Base-by-base conservation (phyloP, 2,113 vertebrate species). In the Seriola quinqueradiata region DNA sequence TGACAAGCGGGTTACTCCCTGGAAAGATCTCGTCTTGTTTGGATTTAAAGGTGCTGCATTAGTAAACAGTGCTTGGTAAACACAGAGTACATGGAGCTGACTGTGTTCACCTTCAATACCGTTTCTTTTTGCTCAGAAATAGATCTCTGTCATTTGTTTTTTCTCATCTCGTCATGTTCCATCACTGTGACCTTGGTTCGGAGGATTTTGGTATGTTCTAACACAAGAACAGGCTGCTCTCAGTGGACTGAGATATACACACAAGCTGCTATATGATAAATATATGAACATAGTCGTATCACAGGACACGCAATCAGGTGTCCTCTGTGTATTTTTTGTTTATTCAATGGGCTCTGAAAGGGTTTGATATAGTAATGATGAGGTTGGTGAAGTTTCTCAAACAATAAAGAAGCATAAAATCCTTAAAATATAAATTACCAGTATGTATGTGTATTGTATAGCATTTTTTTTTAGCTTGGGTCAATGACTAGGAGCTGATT, bases 131-230 rank as follows among this genome's bases (percentile, higher is more conserved):
- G 72, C 74, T 69, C 60, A 85, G 80, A 76, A 86, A 86, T 76
- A 75, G 63, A 89, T 88, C 81, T 83, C 16, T 86, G 75, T 92
- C 89, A 90, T 83, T 90, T 79, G 87, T 17, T 79, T 60, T 87
- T 83, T 72, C 68, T 84, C 68, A 38, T 79, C 81, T 82, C 85
- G 50, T 92, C 84, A 86, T 65, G 60, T 85, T 86, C 72, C 70
- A 72, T 91, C 76, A 64, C 54, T 7, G 70, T 54, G 67, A 44
- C 78, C 82, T 87, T 93, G 74, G 68, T 70, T 70, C 72, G 82
- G 83, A 90, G 84, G 83, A 71, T 68, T 89, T 83, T 70, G 58
- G 32, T 72, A 21, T 88, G 77, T 90, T 67, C 79, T 75, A 55
- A 76, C 23, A 80, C 84, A 77, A 81, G 78, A 57, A 57, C 28